These are phyloP conservation scores for Apantesis nais DNA, from an alignment of 2,888 invertebrate genomes.

Conservation along the genomic window DNA sequence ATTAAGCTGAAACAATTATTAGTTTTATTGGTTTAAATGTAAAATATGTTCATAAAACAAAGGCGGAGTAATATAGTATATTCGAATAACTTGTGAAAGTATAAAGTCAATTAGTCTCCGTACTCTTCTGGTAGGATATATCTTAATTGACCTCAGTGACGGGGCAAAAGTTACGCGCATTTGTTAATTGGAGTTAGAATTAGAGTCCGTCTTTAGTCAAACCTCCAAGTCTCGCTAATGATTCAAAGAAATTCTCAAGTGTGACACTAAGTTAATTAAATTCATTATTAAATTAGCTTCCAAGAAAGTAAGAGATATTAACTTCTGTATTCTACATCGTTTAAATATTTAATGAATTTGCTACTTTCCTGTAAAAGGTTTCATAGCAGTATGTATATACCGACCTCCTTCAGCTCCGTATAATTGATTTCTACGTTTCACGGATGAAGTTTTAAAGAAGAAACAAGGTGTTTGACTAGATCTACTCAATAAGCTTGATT, in stretches of 20 bases:
- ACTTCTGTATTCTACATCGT: neutral
- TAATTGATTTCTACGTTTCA: too few species aligned
- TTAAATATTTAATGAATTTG: too few species aligned
- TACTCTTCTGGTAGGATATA: constrained; percentile 59
- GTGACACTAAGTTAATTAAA: constrained; percentile 34
- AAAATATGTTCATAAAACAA: neutral
- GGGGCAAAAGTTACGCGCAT: constrained; percentile 65
- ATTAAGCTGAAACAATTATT: neutral
- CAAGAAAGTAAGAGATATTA: constrained; percentile 17
- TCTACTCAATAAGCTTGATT: too few species aligned
- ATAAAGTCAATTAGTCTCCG: constrained; percentile 50
- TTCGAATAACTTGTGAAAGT: neutral
- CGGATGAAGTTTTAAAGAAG: too few species aligned
- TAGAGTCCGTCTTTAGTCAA: constrained; percentile 54
- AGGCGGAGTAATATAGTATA: neutral
- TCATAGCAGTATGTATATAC: too few species aligned
- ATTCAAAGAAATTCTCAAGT: constrained; percentile 44
- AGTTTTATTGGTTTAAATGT: neutral
- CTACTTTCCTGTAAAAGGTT: too few species aligned
- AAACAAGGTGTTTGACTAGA: too few species aligned
- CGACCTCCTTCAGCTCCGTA: too few species aligned
- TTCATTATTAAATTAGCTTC: constrained; percentile 38
- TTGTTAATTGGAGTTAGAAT: constrained; percentile 69
- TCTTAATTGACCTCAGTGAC: constrained; percentile 67
- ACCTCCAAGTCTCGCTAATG: constrained; percentile 43